Base-by-base conservation (phyloP, 1,140 invertebrate genomes). In the Holotrichia oblita region DNA sequence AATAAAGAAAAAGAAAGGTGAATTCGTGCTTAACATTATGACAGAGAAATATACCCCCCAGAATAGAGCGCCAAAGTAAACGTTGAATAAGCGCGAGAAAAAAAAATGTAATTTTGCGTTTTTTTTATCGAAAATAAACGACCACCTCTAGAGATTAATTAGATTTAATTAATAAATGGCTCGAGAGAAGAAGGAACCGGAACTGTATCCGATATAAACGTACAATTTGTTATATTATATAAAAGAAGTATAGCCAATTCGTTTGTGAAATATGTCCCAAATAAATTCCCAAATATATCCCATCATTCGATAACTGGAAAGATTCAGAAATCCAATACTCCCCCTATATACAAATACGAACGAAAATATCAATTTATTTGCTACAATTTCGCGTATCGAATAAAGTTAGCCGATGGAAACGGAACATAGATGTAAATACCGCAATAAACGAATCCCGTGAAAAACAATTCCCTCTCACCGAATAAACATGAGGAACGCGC, bases 81-180 rank as follows among this genome's bases (percentile, higher is more conserved):
- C 22, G 61, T 27, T 69, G 61, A 8, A 69, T 69, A 34, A 69
- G 8, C 61, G 27, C 4, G 61, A 0, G n/a, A n/a, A n/a, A n/a
- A 34, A 69, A 69, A 69, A 69, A 69, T 69, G 61, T 69, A 69
- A 69, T 69, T 69, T 69, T 27, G 12, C 61, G 24, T 69, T 69
- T 27, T 69, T 34, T 34, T 34, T 34, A 2, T 27, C 0, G 61
- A 69, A 27, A 69, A 69, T 4, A 69, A 69, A 27, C 10, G 22
- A 7, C 17, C 12, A 22, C 61, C 61, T 20, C 22, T 6, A 22
- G 61, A 69, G 61, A 69, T 69, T 69, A 69, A 69, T 69, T 69
- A 69, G 61, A 69, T 69, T 69, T 69, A 69, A 69, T 69, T 69
- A 69, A 69, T 20, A 69, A 69, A 69, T 69, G 61, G 24, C 61